Conservation (phyloP, 2,888 invertebrate genomes). For the Orgyia antiqua region DNA sequence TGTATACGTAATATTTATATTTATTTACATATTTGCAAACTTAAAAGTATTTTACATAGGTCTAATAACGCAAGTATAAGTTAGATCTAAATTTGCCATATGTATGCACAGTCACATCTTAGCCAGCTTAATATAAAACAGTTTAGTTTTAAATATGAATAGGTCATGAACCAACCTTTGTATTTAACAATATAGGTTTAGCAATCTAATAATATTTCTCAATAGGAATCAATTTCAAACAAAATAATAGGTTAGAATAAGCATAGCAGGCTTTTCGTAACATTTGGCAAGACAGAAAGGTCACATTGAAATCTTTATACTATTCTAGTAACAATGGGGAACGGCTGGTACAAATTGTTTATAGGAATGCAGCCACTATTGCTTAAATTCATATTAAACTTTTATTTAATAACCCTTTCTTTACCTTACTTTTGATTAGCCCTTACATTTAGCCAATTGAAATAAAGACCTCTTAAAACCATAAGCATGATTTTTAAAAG, state of each 20-base stretch:
- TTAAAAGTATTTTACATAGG: no score
- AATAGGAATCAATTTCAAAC: constrained; percentile 35
- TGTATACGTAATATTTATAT: no score
- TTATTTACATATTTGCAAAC: no score
- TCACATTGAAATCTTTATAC: constrained; percentile 42
- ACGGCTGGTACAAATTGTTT: constrained; percentile 14
- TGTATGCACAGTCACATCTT: constrained; percentile 2
- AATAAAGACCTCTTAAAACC: no score
- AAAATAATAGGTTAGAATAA: constrained; percentile 39
- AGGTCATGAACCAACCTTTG: constrained; percentile 6
- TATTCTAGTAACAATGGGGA: constrained; percentile 25
- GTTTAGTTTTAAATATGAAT: constrained; percentile 7
- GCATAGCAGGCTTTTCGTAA: constrained; percentile 49
- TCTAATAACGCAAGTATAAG: no score
- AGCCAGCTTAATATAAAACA: constrained; percentile 10
- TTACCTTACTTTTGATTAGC: no score
- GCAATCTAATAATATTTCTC: constrained; percentile 19
- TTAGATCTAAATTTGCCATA: no score
- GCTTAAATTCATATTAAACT: no score
- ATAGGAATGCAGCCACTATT: no score
- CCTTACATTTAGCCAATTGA: no score
- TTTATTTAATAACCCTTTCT: no score
- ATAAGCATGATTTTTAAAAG: no score
- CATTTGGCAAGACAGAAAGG: constrained; percentile 47
- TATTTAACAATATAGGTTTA: constrained; percentile 5